Conservation (phyloP, 2,113 vertebrate genomes). For the Eira barbara region DNA sequence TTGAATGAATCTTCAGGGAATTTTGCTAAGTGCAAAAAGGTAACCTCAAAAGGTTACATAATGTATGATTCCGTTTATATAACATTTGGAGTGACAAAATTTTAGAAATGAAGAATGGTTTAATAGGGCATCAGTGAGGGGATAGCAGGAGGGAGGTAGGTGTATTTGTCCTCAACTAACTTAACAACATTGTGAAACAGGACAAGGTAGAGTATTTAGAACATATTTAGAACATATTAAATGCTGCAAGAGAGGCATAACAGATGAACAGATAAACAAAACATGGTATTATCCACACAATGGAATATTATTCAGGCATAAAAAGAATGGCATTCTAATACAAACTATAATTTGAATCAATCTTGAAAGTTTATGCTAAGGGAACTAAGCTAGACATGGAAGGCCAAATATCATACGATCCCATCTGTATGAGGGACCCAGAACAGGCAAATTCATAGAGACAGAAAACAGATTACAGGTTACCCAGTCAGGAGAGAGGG, state of each 20-base stretch:
- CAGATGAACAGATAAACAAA: background rate
- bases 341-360: background rate
- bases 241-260: background rate
- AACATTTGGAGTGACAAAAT: conserved; percentile 14
- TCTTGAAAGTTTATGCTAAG: conserved; percentile 1
- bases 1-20: background rate
- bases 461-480: background rate
- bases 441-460: background rate
- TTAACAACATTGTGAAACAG: conserved; percentile 24
- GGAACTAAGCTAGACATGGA: conserved; percentile 5
- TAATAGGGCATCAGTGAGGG: background rate
- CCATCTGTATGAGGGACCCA: background rate
- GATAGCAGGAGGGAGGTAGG: background rate
- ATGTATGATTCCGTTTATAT: background rate
- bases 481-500: background rate
- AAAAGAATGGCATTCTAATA: background rate
- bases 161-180: background rate
- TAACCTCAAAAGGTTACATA: background rate
- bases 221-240: background rate
- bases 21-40: background rate
- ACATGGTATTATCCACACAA: background rate
- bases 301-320: background rate
- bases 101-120: background rate
- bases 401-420: background rate
- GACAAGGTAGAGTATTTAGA: conserved; percentile 5